These are phyloP conservation scores for Parotocinclus haroldoi DNA, from an alignment of 2,797 vertebrate genomes.

Conservation along the genomic window DNA sequence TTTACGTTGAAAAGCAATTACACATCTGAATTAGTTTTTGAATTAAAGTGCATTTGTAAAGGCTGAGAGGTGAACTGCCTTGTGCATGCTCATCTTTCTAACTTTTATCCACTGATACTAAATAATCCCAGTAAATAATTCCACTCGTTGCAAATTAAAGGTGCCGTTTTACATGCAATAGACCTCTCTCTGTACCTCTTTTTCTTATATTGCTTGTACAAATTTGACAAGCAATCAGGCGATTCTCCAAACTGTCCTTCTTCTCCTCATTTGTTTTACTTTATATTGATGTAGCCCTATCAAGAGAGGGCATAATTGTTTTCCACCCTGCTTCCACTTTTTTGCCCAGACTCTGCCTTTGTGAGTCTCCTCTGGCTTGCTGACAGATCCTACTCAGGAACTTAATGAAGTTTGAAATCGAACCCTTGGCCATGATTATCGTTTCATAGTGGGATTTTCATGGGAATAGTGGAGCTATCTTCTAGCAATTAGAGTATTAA, in stretches of 20 bases:
- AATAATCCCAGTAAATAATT: slow-evolving; percentile 58
- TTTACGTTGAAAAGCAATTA: slow-evolving; percentile 95
- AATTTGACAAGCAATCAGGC: slow-evolving; percentile 47
- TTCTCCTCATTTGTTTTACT: slow-evolving; percentile 34
- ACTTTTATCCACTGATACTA: slow-evolving; percentile 52
- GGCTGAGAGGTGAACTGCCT: slow-evolving; percentile 87
- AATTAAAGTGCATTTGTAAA: slow-evolving; percentile 89
- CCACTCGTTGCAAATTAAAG: slow-evolving; percentile 51
- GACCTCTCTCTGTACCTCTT: too few species aligned
- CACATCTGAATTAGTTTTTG: slow-evolving; percentile 91
- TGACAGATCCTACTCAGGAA: slow-evolving; percentile 69
- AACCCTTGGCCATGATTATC: slow-evolving; percentile 66
- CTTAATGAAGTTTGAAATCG: slow-evolving; percentile 76
- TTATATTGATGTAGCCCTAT: slow-evolving; percentile 61
- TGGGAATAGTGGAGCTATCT: slow-evolving; percentile 60
- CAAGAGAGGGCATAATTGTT: slow-evolving; percentile 61
- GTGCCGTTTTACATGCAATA: slow-evolving; percentile 49
- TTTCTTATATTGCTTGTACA: slow-evolving; percentile 8
- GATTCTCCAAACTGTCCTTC: slow-evolving; percentile 14
- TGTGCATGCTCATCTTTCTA: slow-evolving; percentile 65
- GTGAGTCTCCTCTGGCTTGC: slow-evolving; percentile 53
- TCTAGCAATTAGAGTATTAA: slow-evolving; percentile 58
- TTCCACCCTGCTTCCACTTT: slow-evolving; percentile 47
- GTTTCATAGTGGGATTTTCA: slow-evolving; percentile 57
- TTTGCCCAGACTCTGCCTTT: slow-evolving; percentile 31